These are phyloP conservation scores for Hemistola chrysoprasaria DNA, from an alignment of 2,888 invertebrate species.

Conservation along the genomic window DNA sequence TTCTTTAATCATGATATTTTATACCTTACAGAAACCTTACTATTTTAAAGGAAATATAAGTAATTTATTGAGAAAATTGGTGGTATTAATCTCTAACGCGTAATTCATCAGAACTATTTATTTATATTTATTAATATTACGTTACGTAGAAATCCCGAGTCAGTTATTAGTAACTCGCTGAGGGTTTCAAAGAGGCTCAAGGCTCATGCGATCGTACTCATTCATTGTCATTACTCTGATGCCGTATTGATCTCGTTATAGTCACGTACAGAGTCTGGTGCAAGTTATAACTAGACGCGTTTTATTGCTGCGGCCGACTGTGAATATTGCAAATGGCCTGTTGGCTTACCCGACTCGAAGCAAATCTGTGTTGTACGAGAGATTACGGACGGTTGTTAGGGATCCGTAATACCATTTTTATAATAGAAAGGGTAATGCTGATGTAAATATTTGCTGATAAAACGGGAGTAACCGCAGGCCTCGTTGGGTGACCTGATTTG, in stretches of 20 bases:
- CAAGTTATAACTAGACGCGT: constrained; percentile 42
- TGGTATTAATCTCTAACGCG: no score
- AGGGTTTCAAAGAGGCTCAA: no score
- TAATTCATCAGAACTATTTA: no score
- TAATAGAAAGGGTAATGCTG: not conserved
- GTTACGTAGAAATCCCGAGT: no score
- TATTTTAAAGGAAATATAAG: no score
- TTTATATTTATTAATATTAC: no score
- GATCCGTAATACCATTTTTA: constrained; percentile 3
- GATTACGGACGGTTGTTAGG: constrained; percentile 11
- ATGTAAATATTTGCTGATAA: not conserved
- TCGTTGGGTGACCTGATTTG: no score
- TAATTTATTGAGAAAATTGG: no score
- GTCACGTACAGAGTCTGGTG: constrained; percentile 46
- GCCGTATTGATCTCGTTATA: constrained; percentile 59
- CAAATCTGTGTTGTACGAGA: constrained; percentile 20
- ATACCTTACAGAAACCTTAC: no score
- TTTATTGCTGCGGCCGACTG: constrained; percentile 31
- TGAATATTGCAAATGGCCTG: constrained; percentile 21
- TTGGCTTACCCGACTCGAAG: constrained; percentile 15
- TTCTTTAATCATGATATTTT: no score
- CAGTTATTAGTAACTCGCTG: no score
- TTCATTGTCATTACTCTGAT: constrained; percentile 69
- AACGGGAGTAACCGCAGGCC: no score
- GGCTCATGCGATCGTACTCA: constrained; percentile 23